These are phyloP conservation scores for Iselma pallidipennis DNA, from an alignment of 2,888 invertebrate genomes.

Conservation along the genomic window DNA sequence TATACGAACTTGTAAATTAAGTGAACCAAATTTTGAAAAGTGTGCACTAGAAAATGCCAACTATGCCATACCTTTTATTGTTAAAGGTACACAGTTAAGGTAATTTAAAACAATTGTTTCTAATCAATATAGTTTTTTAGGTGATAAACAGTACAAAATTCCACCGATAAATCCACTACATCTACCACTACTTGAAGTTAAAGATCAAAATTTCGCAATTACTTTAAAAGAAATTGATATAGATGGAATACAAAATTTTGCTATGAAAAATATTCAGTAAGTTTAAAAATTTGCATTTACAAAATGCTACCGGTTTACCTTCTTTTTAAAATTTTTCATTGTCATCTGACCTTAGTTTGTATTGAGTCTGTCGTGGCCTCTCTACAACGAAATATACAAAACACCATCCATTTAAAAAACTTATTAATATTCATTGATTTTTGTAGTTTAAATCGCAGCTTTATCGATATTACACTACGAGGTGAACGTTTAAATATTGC, in stretches of 20 bases:
- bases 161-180: constrained; percentile 35
- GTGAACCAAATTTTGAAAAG: constrained; percentile 5
- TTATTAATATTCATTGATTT: not conserved
- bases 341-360: no score
- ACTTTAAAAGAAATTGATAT: constrained; percentile 34
- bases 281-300: constrained; percentile 14
- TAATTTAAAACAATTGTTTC: not conserved
- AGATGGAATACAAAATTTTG: constrained; percentile 32
- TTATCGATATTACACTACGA: constrained; percentile 19
- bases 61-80: constrained; percentile 16
- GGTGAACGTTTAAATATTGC: constrained; percentile 33
- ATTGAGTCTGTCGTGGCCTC: no score
- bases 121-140: constrained; percentile 14
- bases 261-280: constrained; percentile 31
- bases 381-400: no score
- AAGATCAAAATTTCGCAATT: constrained; percentile 22
- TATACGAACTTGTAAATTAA: constrained; percentile 15
- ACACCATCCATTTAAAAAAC: no score
- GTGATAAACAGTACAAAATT: constrained; percentile 35
- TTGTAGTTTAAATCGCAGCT: constrained; percentile 23
- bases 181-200: constrained; percentile 35
- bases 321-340: no score
- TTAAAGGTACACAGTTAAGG: constrained; percentile 12
- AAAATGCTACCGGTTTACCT: no score
- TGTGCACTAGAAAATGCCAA: constrained; percentile 19